A percentile compares a stretch with the other conserved stretches of the same genome.
Evolutionary conservation across 2,113 vertebrate genomes (phyloP).

Genomic region (Narcine bancroftii): DNA sequence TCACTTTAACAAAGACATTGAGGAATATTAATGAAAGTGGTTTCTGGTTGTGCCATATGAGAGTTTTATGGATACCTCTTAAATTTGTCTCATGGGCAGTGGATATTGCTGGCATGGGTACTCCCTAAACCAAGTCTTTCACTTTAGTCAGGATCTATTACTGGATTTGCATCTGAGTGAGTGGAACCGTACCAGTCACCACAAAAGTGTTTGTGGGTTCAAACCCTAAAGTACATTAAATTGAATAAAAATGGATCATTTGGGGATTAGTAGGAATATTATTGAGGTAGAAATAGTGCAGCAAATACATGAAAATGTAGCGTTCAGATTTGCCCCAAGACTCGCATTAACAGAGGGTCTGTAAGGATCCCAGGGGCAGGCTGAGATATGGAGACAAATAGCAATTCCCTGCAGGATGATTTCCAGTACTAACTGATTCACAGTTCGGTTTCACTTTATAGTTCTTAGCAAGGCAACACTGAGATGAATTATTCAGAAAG

Average conservation of each 20-base stretch:
- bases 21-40: background rate
- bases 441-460: constrained; percentile 29
- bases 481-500: constrained; percentile 34
- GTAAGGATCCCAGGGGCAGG: background rate
- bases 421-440: constrained; percentile 30
- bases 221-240: background rate
- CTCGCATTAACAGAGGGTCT: background rate
- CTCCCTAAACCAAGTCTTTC: background rate
- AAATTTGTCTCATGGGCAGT: background rate
- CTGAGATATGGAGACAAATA: constrained; percentile 27
- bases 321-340: background rate
- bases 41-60: background rate
- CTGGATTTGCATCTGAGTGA: background rate
- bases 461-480: constrained; percentile 32
- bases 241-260: background rate
- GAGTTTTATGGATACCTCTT: background rate
- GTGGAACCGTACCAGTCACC: background rate
- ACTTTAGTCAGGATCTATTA: background rate
- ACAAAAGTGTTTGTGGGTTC: background rate
- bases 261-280: background rate
- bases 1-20: background rate
- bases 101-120: background rate
- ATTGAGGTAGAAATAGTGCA: background rate
- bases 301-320: background rate
- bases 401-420: constrained; percentile 18